Evolutionary conservation across 2,888 invertebrate genomes (phyloP), one percentile per base, ranked within the genome.

Genomic region (Thymelicus lineola): DNA sequence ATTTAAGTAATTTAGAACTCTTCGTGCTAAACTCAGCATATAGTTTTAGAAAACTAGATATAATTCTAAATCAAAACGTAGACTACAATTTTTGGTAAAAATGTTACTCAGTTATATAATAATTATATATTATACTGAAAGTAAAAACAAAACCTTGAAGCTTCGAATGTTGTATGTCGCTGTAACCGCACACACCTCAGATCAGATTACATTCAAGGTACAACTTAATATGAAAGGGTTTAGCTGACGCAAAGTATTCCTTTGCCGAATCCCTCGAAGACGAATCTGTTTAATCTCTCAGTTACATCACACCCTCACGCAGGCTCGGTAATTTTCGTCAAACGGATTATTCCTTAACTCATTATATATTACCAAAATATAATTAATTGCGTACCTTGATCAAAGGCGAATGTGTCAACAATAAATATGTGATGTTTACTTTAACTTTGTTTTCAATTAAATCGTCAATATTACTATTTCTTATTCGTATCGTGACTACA

Each of bases 141-240:
- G 14, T 7, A 12, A 42, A 42, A 9, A 42, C 9, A 12, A 12
- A 1, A 9, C 42, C 42, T 42, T 12, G 4, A 42, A 12, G 42
- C 42, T 1, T 17, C 2, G 14, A 50, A 15, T 15, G 50, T 17
- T 17, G 9, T 50, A 50, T 50, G 1, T 9, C 1, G 53, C 53
- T 20, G 12, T 12, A 5, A 53, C 17, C 50, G 15, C 48, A 15
- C 14, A 50, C 20, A 20, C 53, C 53, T 53, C 17, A 53, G 12
- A 53, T 17, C 53, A 53, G 53, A 53, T 53, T 53, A 53, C 53
- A 53, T 20, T 53, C 10, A 50, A 20, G 53, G 53, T 53, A 53
- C 53, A 53, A 53, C 53, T 20, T 53, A 53, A 53, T 53, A 53
- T 20, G 17, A 10, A 53, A 53, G 53, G 53, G 53, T 53, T 53